Evolutionary conservation across 1,140 invertebrate genomes (phyloP).

Genomic region (Phortica variegata): DNA sequence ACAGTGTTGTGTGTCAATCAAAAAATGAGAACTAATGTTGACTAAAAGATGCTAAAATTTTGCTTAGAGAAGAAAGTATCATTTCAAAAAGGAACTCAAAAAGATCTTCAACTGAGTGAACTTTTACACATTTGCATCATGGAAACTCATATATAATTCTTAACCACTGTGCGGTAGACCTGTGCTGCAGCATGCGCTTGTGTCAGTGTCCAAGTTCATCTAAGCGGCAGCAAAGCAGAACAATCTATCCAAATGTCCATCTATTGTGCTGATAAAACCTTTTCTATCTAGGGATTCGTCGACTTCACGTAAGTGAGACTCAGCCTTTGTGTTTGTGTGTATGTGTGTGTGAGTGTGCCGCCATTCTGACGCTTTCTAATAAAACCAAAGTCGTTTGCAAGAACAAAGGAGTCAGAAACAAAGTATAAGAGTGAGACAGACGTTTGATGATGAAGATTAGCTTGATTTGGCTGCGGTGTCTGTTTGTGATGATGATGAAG

Average conservation of each 20-base stretch:
- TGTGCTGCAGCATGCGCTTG: neutral
- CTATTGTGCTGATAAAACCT: conserved; percentile 53
- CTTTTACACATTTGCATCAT: too few relatives aligned
- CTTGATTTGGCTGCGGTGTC: neutral
- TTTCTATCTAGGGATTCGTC: conserved; percentile 36
- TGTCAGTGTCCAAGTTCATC: conserved; percentile 17
- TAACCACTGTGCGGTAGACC: neutral
- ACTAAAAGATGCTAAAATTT: too few relatives aligned
- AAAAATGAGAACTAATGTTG: too few relatives aligned
- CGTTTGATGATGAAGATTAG: conserved; percentile 53
- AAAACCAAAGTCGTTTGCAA: too few relatives aligned
- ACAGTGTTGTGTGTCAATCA: neutral
- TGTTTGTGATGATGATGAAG: neutral
- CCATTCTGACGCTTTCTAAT: conserved; percentile 16
- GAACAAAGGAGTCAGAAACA: too few relatives aligned
- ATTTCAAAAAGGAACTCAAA: too few relatives aligned
- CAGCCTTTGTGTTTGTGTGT: neutral
- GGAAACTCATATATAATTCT: too few relatives aligned
- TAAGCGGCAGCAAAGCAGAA: conserved; percentile 54
- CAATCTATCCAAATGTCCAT: conserved; percentile 56
- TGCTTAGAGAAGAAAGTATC: too few relatives aligned
- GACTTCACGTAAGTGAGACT: too few relatives aligned
- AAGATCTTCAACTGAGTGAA: too few relatives aligned
- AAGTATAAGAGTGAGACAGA: too few relatives aligned
- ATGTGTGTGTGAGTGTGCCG: conserved; percentile 10